Conservation (phyloP, 1,140 invertebrate genomes). For the Spodoptera frugiperda region DNA sequence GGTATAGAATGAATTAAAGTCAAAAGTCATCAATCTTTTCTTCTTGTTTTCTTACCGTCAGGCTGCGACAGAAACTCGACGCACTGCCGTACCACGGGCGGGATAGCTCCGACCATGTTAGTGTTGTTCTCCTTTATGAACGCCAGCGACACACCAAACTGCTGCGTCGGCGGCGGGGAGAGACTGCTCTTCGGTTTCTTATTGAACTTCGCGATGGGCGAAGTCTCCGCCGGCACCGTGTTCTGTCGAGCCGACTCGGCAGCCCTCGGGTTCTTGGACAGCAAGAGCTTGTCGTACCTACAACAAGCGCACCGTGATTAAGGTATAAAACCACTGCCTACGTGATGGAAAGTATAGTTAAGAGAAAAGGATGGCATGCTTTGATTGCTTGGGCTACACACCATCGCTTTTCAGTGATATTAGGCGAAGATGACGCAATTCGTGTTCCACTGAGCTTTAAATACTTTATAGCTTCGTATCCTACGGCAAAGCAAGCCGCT, state of each 20-base stretch:
- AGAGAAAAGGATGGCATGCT: neutral
- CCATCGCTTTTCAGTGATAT: neutral
- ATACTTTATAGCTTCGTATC: neutral
- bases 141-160: constrained; percentile 97
- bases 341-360: neutral
- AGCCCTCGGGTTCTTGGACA: constrained; percentile 87
- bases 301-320: constrained; percentile 54
- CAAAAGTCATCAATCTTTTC: neutral
- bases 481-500: neutral
- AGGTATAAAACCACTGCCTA: neutral
- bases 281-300: constrained; percentile 91
- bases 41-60: constrained; percentile 88
- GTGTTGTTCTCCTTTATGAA: constrained; percentile 96
- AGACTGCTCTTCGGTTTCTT: constrained; percentile 54
- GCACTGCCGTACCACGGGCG: constrained; percentile 95
- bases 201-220: constrained; percentile 49
- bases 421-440: neutral
- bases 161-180: constrained; percentile 90
- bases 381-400: constrained; percentile 3
- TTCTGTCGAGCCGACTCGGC: constrained; percentile 63
- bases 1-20: neutral
- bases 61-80: constrained; percentile 95
- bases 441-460: neutral
- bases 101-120: constrained; percentile 89
- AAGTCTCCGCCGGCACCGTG: constrained; percentile 34